Evolutionary conservation across 2,113 vertebrate genomes (phyloP).

Genomic region (Prinia subflava): DNA sequence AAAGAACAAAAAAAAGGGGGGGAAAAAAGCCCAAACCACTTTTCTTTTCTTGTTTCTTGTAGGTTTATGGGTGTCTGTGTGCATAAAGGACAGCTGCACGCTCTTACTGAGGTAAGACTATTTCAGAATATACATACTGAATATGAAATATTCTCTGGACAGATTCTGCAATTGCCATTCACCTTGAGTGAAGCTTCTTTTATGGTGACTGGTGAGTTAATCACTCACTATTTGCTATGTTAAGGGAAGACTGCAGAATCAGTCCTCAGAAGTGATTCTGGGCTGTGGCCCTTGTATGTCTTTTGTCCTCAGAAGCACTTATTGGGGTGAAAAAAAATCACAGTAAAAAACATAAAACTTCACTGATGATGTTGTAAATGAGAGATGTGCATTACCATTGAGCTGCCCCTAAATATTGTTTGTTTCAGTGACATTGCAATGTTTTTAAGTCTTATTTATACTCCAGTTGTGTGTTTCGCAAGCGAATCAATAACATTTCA

Average conservation of each 20-base stretch:
- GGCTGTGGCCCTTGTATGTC: neutral
- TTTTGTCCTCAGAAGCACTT: neutral
- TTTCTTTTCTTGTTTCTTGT: constrained; percentile 65
- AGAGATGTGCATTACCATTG: neutral
- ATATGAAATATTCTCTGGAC: neutral
- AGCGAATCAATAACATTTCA: neutral
- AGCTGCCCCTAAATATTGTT: neutral
- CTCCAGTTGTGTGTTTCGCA: neutral
- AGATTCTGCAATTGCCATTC: neutral
- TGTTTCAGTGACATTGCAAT: neutral
- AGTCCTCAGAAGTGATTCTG: neutral
- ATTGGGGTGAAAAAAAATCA: neutral
- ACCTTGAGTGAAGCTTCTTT: neutral
- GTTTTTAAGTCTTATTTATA: neutral
- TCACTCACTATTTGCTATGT: neutral
- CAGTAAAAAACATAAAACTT: neutral
- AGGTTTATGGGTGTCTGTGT: constrained; percentile 99
- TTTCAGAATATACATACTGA: constrained; percentile 10
- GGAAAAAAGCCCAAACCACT: constrained; percentile 50
- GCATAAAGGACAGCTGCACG: constrained; percentile 96
- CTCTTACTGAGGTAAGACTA: constrained; percentile 93
- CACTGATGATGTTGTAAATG: neutral
- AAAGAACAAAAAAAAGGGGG: neutral
- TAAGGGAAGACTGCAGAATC: neutral
- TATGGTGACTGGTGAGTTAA: neutral